A percentile compares a stretch with the other conserved stretches of the same genome.
Evolutionary conservation across 2,113 vertebrate genomes (phyloP).

Genomic region (Ovis aries): DNA sequence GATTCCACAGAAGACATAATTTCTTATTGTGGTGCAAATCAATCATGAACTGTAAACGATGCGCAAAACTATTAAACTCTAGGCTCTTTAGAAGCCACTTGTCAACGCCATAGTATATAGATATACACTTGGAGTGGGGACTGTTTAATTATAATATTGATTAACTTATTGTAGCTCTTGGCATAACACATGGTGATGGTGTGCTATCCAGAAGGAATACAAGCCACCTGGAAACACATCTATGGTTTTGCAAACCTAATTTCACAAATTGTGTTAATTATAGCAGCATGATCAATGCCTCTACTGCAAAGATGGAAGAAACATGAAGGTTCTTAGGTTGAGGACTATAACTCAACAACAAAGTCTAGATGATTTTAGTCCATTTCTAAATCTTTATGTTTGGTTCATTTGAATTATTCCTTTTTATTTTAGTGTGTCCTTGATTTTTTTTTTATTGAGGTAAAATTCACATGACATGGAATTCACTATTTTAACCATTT

Average conservation of each 20-base stretch:
- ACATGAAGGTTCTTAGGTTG: background rate
- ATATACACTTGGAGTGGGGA: conserved; percentile 72
- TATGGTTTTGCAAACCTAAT: conserved; percentile 37
- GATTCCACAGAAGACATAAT: conserved; percentile 77
- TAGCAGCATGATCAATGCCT: background rate
- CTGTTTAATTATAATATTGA: conserved; percentile 77
- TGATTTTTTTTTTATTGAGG: background rate
- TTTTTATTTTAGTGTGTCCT: background rate
- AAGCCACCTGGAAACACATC: conserved; percentile 34
- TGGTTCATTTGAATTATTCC: background rate
- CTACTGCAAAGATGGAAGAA: background rate
- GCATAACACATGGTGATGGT: conserved; percentile 56
- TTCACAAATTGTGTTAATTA: conserved; percentile 54
- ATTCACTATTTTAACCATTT: background rate
- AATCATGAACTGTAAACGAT: conserved; percentile 84
- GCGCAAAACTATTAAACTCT: conserved; percentile 74
- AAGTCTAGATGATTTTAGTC: background rate
- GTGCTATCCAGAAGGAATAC: conserved; percentile 60
- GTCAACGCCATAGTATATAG: conserved; percentile 66
- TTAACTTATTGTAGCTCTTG: conserved; percentile 70
- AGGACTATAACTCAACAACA: background rate
- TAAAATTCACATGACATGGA: background rate
- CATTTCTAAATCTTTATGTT: background rate
- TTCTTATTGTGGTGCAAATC: conserved; percentile 82
- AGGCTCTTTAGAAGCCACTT: conserved; percentile 70